Percentiles rank a stretch among this genome's conserved stretches.
Evolutionary conservation across 2,797 vertebrate genomes (phyloP).

Genomic region (Pantherophis vulpinus): DNA sequence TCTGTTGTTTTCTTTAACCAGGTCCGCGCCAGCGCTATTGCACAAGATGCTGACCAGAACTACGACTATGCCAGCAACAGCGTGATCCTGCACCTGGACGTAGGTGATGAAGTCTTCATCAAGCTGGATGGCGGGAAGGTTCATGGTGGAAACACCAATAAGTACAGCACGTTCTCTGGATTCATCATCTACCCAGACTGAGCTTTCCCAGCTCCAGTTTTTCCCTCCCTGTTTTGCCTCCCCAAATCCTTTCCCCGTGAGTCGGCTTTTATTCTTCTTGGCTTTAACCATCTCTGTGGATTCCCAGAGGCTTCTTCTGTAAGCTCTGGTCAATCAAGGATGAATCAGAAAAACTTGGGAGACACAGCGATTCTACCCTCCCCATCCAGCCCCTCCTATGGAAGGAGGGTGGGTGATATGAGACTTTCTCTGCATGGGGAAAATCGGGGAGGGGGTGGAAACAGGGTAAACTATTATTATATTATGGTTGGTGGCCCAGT

Average conservation of each 20-base stretch:
- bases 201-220: slow-evolving; percentile 47
- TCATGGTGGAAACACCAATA: slow-evolving; percentile 95
- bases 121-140: slow-evolving; percentile 95
- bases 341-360: slow-evolving; percentile 10
- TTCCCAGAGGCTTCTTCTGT: neutral
- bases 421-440: slow-evolving; percentile 22
- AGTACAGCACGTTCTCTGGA: slow-evolving; percentile 97
- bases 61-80: slow-evolving; percentile 98
- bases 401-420: slow-evolving; percentile 1
- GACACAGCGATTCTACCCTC: neutral
- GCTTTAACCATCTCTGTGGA: slow-evolving; percentile 28
- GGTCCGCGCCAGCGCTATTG: slow-evolving; percentile 95
- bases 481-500: neutral
- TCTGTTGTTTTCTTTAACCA: slow-evolving; percentile 50
- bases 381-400: neutral
- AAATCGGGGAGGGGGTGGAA: slow-evolving; percentile 15
- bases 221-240: slow-evolving; percentile 7
- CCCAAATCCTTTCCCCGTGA: neutral
- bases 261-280: slow-evolving; percentile 26
- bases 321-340: neutral
- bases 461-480: slow-evolving; percentile 6
- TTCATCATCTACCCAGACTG: slow-evolving; percentile 97
- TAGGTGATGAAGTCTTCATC: slow-evolving; percentile 94
- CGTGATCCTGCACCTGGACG: slow-evolving; percentile 94
- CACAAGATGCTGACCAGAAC: slow-evolving; percentile 97